Base-by-base conservation (phyloP, 2,797 vertebrate species). In the Muscicapa striata region DNA sequence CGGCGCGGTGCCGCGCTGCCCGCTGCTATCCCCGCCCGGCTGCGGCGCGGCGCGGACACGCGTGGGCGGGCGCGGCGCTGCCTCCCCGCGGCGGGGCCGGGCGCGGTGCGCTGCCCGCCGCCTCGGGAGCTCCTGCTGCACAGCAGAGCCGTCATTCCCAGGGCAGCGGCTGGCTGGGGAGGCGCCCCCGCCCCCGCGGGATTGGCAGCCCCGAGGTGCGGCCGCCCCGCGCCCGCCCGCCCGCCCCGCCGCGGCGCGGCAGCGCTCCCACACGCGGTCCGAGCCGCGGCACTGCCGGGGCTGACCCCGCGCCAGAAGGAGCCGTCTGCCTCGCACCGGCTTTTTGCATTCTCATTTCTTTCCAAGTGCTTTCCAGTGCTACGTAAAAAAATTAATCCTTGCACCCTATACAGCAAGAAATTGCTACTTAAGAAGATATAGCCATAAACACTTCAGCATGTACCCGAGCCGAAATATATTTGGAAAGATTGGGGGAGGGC, bases 391-490 rank as follows among this genome's bases (percentile, higher is more conserved):
- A 20, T n/a, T n/a, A n/a, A n/a, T 19, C 16, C 5, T 55, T 72
- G 41, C 82, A 58, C 51, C 36, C 55, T 40, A 36, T 63, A n/a
- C 22, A 41, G 61, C 69, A 36, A 89, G 36, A 51, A 91, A 78
- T 84, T 67, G 66, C 67, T 92, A 55, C 87, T 93, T 84, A 40
- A 61, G 57, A 77, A 73, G 15, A 38, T 59, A 5, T 34, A 85
- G 26, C 38, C 64, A 69, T 86, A 38, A 86, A 88, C 92, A 90
- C 69, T 95, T 91, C 64, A 78, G 85, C 64, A 18, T 52, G 90
- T 78, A 80, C 81, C 46, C 82, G 68, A 77, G 78, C 58, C 36
- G 75, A 95, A 93, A 90, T 81, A 88, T 64, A 75, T 90, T 78
- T 92, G 81, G 91, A 94, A 90, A 61, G 54, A 52, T 48, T 57